These are phyloP conservation scores for Penelope pileata DNA, from an alignment of 2,113 vertebrate genomes.

Conservation along the genomic window DNA sequence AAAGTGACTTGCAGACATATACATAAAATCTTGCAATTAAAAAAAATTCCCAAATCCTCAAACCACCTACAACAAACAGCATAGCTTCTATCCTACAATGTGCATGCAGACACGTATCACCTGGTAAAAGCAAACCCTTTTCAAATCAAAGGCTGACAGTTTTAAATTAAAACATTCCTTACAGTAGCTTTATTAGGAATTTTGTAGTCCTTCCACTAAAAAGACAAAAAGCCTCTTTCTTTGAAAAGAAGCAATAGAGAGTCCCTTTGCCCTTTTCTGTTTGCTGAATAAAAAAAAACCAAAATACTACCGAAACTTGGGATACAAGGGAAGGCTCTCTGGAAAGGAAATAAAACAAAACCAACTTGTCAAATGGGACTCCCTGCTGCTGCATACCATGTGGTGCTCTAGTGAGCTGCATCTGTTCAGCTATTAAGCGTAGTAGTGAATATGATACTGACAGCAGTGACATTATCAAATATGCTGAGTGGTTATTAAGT, in stretches of 20 bases:
- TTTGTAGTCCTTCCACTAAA: background rate
- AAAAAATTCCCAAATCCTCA: background rate
- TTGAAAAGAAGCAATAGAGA: slow-evolving; percentile 44
- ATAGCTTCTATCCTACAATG: background rate
- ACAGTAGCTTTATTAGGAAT: background rate
- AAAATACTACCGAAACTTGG: slow-evolving; percentile 42
- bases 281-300: slow-evolving; percentile 52
- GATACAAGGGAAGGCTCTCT: slow-evolving; percentile 37
- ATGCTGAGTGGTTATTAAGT: slow-evolving; percentile 45
- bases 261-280: slow-evolving; percentile 25
- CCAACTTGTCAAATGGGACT: slow-evolving; percentile 65
- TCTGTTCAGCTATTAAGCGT: slow-evolving; percentile 68
- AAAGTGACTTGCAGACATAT: slow-evolving; percentile 31
- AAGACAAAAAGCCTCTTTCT: background rate
- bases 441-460: slow-evolving; percentile 10
- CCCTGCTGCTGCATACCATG: slow-evolving; percentile 67
- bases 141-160: background rate
- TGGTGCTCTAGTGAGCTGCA: slow-evolving; percentile 56
- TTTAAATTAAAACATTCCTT: background rate
- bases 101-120: background rate
- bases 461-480: slow-evolving; percentile 52
- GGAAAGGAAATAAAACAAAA: slow-evolving; percentile 68
- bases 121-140: background rate
- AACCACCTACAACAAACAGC: background rate
- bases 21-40: slow-evolving; percentile 64